Conservation (phyloP, 2,888 invertebrate species). For the Ethmia dodecea region DNA sequence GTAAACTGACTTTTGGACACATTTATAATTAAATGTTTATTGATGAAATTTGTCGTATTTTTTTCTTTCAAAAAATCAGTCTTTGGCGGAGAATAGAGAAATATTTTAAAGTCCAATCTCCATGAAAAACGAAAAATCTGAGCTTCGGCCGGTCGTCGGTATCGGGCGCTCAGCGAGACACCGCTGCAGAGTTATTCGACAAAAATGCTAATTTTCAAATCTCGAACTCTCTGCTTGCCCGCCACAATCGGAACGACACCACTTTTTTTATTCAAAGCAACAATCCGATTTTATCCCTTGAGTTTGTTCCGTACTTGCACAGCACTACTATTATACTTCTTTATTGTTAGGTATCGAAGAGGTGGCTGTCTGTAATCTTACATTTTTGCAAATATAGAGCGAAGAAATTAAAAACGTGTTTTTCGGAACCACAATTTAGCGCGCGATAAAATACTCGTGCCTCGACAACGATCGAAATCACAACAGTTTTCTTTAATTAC, state of each 20-base stretch:
- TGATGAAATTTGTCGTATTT: no score
- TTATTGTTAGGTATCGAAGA: no score
- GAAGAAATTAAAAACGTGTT: slow-evolving; percentile 5
- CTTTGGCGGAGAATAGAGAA: slow-evolving; percentile 44
- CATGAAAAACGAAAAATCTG: slow-evolving; percentile 51
- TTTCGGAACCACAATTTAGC: slow-evolving; percentile 37
- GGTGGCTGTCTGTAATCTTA: slow-evolving; percentile 19
- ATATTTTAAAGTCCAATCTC: slow-evolving; percentile 64
- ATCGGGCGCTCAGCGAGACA: slow-evolving; percentile 70
- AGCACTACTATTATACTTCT: slow-evolving; percentile 20
- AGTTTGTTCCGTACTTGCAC: slow-evolving; percentile 25
- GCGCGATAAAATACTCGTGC: slow-evolving; percentile 39
- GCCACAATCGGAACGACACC: slow-evolving; percentile 61
- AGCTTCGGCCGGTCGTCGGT: slow-evolving; percentile 55
- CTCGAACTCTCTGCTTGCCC: slow-evolving; percentile 60
- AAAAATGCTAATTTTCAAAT: slow-evolving; percentile 77
- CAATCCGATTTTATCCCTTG: slow-evolving; percentile 44
- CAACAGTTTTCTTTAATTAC: slow-evolving; percentile 68
- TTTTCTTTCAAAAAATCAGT: slow-evolving; percentile 8
- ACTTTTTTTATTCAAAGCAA: slow-evolving; percentile 55
- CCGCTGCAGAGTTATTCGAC: slow-evolving; percentile 72
- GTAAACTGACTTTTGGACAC: no score
- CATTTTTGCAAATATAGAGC: neutral
- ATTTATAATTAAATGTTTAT: no score
- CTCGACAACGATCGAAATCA: slow-evolving; percentile 54